A percentile compares a stretch with the other conserved stretches of the same genome.
These are phyloP conservation scores for Spheniscus humboldti DNA, from an alignment of 2,797 vertebrate genomes.

Conservation along the genomic window DNA sequence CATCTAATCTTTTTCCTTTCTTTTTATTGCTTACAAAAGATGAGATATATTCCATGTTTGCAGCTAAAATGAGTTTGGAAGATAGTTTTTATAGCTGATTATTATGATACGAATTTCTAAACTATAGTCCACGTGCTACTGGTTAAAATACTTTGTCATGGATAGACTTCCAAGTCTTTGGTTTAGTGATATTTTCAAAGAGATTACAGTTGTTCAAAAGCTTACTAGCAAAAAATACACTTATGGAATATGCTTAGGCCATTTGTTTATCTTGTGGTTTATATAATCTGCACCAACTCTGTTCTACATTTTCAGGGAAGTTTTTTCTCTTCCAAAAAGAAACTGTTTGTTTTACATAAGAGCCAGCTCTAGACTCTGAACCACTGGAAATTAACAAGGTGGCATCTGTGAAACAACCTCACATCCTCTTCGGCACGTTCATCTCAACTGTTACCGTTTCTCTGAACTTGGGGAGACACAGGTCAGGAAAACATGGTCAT, in stretches of 20 bases:
- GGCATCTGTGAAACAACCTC: background rate
- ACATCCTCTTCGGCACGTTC: background rate
- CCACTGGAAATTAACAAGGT: background rate
- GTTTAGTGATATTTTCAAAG: conserved; percentile 17
- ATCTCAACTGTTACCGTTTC: background rate
- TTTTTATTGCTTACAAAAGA: background rate
- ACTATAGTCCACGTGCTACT: background rate
- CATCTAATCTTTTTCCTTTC: background rate
- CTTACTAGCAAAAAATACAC: conserved; percentile 22
- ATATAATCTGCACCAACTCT: background rate
- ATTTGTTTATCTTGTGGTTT: conserved; percentile 45
- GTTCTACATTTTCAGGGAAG: background rate
- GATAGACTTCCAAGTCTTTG: background rate
- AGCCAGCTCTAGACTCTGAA: background rate
- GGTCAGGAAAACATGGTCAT: background rate
- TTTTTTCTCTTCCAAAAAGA: background rate
- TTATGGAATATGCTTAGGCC: background rate
- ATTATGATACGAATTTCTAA: background rate
- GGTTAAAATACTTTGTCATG: conserved; percentile 27
- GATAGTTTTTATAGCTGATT: background rate
- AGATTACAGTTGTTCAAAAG: conserved; percentile 30
- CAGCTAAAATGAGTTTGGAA: background rate
- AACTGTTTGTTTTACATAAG: background rate
- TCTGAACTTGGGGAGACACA: background rate
- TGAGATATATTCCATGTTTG: background rate